Base-by-base conservation (phyloP, 1,140 invertebrate genomes). In the Eupristina koningsbergeri region DNA sequence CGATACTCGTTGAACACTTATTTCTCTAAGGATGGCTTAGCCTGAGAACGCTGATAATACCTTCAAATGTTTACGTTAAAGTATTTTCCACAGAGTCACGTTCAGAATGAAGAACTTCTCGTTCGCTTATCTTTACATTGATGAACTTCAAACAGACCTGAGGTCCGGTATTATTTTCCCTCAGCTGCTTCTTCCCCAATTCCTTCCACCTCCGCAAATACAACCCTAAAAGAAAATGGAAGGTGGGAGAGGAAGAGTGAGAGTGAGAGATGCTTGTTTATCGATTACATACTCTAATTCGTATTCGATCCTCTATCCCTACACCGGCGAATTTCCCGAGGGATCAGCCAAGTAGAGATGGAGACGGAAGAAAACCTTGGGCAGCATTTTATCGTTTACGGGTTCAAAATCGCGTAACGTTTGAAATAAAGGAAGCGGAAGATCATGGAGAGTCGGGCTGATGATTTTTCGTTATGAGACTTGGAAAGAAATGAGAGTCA, bases 231-330 rank as follows among this genome's bases (percentile, higher is more conserved):
- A 74, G 34, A 45, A 19, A 31, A 34, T 45, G 47, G 73, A 45
- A 41, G 45, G 36, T 13, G 41, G 31, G 71, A 47, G 71, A 31
- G 71, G 13, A n/a, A n/a, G n/a, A n/a, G n/a, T n/a, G 41, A 15
- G 71, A 47, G 26, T 1, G 39, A 36, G 53, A 31, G 45, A 45
- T 61, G 76, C 84, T 85, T 80, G 81, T 84, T 81, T 85, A 78
- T 83, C 85, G 63, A 85, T 85, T 85, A 85, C 74, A 73, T 82
- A 79, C 85, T 85, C 85, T 85, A 84, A 85, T 85, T 85, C 85
- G 78, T 77, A 81, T 85, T 78, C 81, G 81, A 83, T 83, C 53
- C 80, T 61, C n/a, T 50, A n/a, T 31, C 34, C 26, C 50, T 69
- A 41, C 36, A 26, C 5, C 67, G 58, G 8, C 63, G 77, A 63